A percentile compares a stretch with the other conserved stretches of the same genome.
Evolutionary conservation across 2,888 invertebrate genomes (phyloP).

Genomic region (Dolomedes plantarius): DNA sequence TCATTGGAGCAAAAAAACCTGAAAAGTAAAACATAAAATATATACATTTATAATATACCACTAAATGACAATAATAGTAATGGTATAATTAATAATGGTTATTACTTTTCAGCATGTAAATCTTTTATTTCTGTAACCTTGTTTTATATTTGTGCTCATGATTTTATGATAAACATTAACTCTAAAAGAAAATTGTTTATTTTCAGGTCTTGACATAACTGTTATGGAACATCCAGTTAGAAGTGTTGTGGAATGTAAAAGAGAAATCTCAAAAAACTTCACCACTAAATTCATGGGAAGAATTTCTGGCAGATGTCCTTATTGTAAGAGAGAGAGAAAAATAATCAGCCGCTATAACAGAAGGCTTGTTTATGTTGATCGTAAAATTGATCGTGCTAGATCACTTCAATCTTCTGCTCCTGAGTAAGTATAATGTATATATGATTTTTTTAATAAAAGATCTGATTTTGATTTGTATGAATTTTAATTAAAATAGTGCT

Average conservation of each 20-base stretch:
- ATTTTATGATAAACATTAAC: too few relatives aligned
- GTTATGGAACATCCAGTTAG: slow-evolving; percentile 72
- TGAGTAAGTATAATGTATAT: slow-evolving; percentile 13
- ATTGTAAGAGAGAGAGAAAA: slow-evolving; percentile 57
- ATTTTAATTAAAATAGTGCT: too few relatives aligned
- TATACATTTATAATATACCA: too few relatives aligned
- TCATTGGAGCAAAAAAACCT: too few relatives aligned
- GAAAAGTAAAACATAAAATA: too few relatives aligned
- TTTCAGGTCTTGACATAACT: slow-evolving; percentile 41
- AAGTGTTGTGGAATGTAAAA: slow-evolving; percentile 75
- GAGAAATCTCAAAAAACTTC: slow-evolving; percentile 74
- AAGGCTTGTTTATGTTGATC: slow-evolving; percentile 35
- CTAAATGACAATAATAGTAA: too few relatives aligned
- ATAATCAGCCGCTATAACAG: slow-evolving; percentile 34
- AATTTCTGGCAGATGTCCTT: slow-evolving; percentile 58
- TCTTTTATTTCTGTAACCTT: too few relatives aligned
- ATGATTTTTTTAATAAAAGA: too few relatives aligned
- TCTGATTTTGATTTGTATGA: too few relatives aligned
- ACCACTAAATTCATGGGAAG: slow-evolving; percentile 72
- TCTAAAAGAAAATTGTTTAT: slow-evolving; percentile 8
- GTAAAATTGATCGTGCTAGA: slow-evolving; percentile 1
- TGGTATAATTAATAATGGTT: too few relatives aligned
- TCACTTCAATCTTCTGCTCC: background rate
- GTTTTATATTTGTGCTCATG: too few relatives aligned
- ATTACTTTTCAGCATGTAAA: too few relatives aligned